These are phyloP conservation scores for Acleris cristana DNA, from an alignment of 2,888 invertebrate genomes.

Conservation along the genomic window DNA sequence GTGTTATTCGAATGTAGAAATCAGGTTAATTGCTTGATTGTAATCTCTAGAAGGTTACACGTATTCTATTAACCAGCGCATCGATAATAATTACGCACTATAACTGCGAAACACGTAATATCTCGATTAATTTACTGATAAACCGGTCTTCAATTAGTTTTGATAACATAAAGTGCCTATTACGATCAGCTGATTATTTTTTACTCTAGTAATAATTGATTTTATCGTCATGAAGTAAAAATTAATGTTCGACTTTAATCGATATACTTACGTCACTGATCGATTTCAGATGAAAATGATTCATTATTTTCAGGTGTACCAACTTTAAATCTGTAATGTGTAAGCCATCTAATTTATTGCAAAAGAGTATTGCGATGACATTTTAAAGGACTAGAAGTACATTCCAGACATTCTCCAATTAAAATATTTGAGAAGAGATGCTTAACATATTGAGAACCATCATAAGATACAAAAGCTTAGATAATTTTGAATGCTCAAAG, in stretches of 20 bases:
- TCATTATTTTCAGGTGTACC: not conserved
- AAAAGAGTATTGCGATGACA: too few relatives aligned
- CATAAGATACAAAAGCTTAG: too few relatives aligned
- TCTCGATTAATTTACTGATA: slow-evolving; percentile 28
- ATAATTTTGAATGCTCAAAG: too few relatives aligned
- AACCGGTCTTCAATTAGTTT: slow-evolving; percentile 10
- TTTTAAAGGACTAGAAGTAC: too few relatives aligned
- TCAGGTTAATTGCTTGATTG: slow-evolving; percentile 26
- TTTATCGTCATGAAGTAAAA: not conserved
- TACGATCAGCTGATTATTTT: slow-evolving; percentile 8
- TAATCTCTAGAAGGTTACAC: slow-evolving; percentile 23
- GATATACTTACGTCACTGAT: not conserved
- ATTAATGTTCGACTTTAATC: not conserved
- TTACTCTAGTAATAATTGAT: not conserved
- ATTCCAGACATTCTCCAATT: too few relatives aligned
- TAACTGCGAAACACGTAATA: slow-evolving; percentile 20
- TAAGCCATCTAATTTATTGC: too few relatives aligned
- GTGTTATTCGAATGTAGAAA: slow-evolving; percentile 3
- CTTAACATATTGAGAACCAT: too few relatives aligned
- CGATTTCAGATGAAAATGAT: not conserved
- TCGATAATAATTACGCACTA: slow-evolving; percentile 11
- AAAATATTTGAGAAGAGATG: too few relatives aligned
- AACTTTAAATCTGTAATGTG: too few relatives aligned
- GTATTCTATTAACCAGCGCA: slow-evolving; percentile 23
- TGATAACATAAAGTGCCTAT: slow-evolving; percentile 12